These are phyloP conservation scores for Rhinolophus ferrumequinum DNA, from an alignment of 2,113 vertebrate species.

Conservation along the genomic window DNA sequence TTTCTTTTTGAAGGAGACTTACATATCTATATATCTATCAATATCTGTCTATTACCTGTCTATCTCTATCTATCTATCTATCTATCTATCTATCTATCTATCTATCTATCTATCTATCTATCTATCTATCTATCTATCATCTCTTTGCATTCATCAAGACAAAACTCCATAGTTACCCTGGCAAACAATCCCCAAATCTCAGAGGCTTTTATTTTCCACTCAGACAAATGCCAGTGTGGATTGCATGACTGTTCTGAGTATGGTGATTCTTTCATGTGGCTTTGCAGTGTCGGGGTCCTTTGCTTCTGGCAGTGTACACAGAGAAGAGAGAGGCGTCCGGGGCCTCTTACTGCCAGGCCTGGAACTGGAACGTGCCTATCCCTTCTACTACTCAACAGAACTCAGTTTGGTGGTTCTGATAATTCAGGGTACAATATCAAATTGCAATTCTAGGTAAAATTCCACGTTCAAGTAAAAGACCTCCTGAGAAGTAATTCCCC, in stretches of 20 bases:
- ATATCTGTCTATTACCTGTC: no score
- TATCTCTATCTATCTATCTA: no score
- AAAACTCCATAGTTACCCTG: background rate
- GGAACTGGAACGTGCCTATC: background rate
- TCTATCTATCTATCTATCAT: no score
- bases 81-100: no score
- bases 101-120: no score
- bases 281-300: background rate
- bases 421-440: background rate
- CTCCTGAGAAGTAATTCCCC: background rate
- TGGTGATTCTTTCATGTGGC: no score
- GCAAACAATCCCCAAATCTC: background rate
- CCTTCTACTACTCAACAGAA: background rate
- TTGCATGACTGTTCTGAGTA: fast-evolving
- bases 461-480: background rate
- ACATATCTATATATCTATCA: background rate
- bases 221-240: background rate
- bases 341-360: background rate
- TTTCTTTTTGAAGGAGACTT: background rate
- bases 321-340: background rate
- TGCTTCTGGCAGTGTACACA: background rate
- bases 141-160: background rate
- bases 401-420: background rate
- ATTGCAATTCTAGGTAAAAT: background rate
- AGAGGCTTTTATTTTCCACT: background rate